Base-by-base conservation (phyloP, 64 coral and sea anemone genomes). In the Actinia equina region DNA sequence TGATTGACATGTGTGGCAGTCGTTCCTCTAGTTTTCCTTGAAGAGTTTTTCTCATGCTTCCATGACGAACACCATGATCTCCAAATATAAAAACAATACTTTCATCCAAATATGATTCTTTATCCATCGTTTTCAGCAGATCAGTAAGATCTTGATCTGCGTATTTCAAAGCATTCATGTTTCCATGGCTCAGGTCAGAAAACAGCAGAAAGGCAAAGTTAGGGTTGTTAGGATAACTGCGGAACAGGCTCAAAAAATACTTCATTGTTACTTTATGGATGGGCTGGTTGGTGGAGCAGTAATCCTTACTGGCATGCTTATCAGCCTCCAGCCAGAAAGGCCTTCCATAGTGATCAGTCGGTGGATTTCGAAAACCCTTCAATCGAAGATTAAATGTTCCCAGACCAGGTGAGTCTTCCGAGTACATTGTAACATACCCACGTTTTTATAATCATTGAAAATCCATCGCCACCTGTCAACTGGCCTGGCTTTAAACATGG, bases 11-110 rank as follows among this genome's bases (percentile, higher is more conserved):
- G n/a, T 80, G 84, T 17, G 92, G 92, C 18, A 94, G 53, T 5
- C 92, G 69, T 45, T 94, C 92, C 65, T 94, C 92, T 4, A 94
- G 84, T 86, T 94, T 94, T 0, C 92, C 92, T 71, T 94, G 92
- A 3, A 94, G 23, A 22, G 60, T 82, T 81, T 85, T 85, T 49
- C 92, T 85, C 25, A 86, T 64, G 41, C 0, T 7, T 6, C 52
- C 83, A 71, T 63, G 90, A 17, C 92, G 88, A 23, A 55, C 43
- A 53, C 92, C 92, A 59, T 94, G 92, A 67, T 94, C 92, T 51
- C 88, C 88, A 85, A 94, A 89, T 52, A 94, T 86, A 1, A 94
- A 62, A 49, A 94, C 30, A 25, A 94, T 70, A 10, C 88, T 86
- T 5, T 94, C 76, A 4, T 94, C 26, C 0, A 89, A 49, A 51